phyloP scores from a whole-genome alignment of 2,888 invertebrate genomes.

The Gandaritis pyraliata region DNA sequence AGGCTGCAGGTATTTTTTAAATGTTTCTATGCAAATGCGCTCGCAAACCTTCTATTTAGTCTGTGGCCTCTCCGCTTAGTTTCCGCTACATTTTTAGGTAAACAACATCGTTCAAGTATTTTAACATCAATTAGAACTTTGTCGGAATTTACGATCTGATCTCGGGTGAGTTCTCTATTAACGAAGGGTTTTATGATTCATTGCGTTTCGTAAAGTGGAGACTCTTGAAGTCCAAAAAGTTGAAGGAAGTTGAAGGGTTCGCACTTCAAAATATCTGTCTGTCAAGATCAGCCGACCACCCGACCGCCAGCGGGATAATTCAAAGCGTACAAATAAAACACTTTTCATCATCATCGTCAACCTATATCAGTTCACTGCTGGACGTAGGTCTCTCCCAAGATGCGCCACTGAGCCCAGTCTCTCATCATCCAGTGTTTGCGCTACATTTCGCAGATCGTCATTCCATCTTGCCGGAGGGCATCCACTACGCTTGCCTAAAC shows the following conservation, averaged over 20 bases:
- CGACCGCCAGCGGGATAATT: too few relatives aligned
- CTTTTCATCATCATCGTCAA: too few relatives aligned
- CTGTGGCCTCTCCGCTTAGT: slow-evolving; percentile 28
- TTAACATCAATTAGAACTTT: slow-evolving; percentile 44
- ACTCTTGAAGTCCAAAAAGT: not conserved
- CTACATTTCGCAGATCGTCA: too few relatives aligned
- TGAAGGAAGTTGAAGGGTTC: too few relatives aligned
- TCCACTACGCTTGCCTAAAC: too few relatives aligned
- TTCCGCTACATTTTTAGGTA: slow-evolving; percentile 41
- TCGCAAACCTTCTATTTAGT: slow-evolving; percentile 3
- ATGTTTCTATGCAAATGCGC: not conserved
- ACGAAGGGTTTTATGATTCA: slow-evolving; percentile 30
- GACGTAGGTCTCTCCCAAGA: too few relatives aligned
- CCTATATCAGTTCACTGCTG: too few relatives aligned
- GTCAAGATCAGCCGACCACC: not conserved
- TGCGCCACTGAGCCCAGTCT: too few relatives aligned
- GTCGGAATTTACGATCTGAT: slow-evolving; percentile 35
- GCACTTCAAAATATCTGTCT: not conserved
- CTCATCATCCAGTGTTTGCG: too few relatives aligned
- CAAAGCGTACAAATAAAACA: too few relatives aligned
- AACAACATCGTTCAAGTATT: slow-evolving; percentile 43
- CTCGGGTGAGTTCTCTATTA: slow-evolving; percentile 34
- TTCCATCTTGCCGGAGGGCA: too few relatives aligned
- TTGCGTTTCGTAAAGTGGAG: slow-evolving; percentile 21
- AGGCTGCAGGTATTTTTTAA: not conserved